phyloP scores from a whole-genome alignment of 2,113 vertebrate species.

The Ameiurus melas region DNA sequence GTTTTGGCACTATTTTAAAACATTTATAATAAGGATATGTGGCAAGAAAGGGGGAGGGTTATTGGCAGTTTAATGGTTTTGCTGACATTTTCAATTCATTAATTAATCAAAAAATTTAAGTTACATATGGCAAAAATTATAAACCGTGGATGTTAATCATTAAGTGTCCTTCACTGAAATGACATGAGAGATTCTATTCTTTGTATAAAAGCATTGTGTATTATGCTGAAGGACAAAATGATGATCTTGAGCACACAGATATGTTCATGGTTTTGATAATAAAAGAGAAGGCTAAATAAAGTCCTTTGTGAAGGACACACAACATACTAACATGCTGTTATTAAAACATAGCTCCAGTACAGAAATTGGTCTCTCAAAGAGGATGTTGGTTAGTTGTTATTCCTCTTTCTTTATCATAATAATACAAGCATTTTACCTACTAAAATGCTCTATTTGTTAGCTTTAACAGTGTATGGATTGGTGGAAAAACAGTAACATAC shows the following conservation, averaged over 20 bases:
- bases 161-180: neutral
- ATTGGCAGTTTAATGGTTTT: too few relatives aligned
- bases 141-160: neutral
- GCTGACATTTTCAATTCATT: neutral
- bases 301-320: constrained; percentile 19
- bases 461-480: neutral
- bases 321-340: neutral
- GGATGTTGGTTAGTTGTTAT: constrained; percentile 1
- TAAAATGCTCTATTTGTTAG: neutral
- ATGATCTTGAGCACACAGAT: neutral
- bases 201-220: neutral
- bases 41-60: too few relatives aligned
- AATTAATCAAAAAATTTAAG: too few relatives aligned
- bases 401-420: neutral
- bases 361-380: neutral
- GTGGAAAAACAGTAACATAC: neutral
- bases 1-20: neutral
- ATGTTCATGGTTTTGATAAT: constrained; percentile 22
- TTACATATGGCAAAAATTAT: neutral
- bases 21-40: neutral
- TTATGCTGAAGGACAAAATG: constrained; percentile 8
- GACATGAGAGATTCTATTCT: neutral
- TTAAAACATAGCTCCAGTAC: neutral
- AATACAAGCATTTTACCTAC: neutral
- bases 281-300: constrained; percentile 11